phyloP scores from a whole-genome alignment of 2,888 invertebrate species.

The Cephus rjabovi region DNA sequence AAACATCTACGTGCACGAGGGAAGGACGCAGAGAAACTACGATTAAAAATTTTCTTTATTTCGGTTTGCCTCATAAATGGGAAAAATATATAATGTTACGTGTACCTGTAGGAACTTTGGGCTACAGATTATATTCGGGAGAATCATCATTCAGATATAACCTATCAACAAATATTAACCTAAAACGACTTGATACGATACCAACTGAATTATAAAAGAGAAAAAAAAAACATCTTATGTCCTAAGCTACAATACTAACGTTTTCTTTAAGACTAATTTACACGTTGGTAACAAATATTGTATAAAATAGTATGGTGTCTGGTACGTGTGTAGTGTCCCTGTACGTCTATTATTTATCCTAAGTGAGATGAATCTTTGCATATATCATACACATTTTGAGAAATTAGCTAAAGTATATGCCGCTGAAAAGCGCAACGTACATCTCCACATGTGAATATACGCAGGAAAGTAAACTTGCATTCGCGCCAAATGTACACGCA shows the following conservation, averaged over 20 bases:
- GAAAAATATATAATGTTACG: constrained; percentile 60
- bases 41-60: constrained; percentile 60
- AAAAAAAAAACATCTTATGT: constrained; percentile 36
- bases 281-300: constrained; percentile 63
- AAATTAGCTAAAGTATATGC: background rate
- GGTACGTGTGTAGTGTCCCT: constrained; percentile 31
- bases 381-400: background rate
- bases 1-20: background rate
- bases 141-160: constrained; percentile 46
- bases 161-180: constrained; percentile 31
- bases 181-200: constrained; percentile 32
- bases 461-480: background rate
- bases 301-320: constrained; percentile 58
- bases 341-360: constrained; percentile 3
- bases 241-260: constrained; percentile 48
- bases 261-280: constrained; percentile 49
- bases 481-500: background rate
- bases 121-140: constrained; percentile 58
- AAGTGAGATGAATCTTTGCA: background rate
- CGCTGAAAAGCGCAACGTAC: background rate
- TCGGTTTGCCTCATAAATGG: constrained; percentile 61
- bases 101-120: constrained; percentile 64
- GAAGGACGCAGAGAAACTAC: constrained; percentile 1
- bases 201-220: constrained; percentile 33
- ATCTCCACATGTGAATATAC: background rate